phyloP scores from a whole-genome alignment of 2,113 vertebrate species.

The Procavia capensis region DNA sequence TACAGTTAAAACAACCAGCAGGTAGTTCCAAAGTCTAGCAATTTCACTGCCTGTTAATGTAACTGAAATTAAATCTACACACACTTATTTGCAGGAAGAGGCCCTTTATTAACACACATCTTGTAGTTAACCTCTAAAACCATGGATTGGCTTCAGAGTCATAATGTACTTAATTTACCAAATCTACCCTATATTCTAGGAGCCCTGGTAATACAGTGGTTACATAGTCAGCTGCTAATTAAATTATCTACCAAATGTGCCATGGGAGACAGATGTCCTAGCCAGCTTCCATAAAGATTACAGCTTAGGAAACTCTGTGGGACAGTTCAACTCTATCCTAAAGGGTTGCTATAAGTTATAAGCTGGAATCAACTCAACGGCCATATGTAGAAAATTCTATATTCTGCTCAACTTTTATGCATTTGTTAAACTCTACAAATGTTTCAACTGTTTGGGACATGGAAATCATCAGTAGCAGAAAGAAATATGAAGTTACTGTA shows the following conservation, averaged over 20 bases:
- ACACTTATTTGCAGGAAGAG: constrained; percentile 14
- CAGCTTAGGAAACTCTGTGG: not conserved
- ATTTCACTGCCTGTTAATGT: not conserved
- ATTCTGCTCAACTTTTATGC: not conserved
- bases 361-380: not conserved
- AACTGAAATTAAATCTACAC: constrained; percentile 3
- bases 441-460: not conserved
- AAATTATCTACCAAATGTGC: too few species aligned
- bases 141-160: not conserved
- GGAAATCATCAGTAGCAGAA: not conserved
- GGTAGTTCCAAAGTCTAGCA: not conserved
- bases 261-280: not conserved
- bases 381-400: not conserved
- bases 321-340: not conserved
- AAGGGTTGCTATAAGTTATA: not conserved
- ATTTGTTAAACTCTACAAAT: constrained; percentile 9
- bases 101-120: not conserved
- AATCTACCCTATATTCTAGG: not conserved
- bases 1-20: not conserved
- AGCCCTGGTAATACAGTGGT: not conserved
- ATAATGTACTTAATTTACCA: not conserved
- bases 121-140: not conserved
- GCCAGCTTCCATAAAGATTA: not conserved
- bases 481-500: not conserved
- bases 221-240: not conserved